phyloP scores from a whole-genome alignment of 2,888 invertebrate species.

The Eledone cirrhosa region DNA sequence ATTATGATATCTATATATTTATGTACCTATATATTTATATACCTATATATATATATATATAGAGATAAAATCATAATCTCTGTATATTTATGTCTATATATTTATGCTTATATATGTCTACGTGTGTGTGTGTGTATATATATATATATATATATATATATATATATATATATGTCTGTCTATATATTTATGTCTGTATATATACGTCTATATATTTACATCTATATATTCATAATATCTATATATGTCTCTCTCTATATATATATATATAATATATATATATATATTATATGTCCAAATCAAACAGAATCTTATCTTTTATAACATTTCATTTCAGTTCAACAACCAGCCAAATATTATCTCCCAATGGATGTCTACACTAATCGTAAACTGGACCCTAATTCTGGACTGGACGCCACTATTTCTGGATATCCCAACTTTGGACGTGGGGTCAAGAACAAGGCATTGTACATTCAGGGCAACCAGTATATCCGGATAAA shows the following conservation, averaged over 20 bases:
- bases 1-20: no score
- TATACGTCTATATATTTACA: not conserved
- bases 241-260: not conserved
- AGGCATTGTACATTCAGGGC: slow-evolving; percentile 55
- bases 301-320: no score
- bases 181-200: not conserved
- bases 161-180: not conserved
- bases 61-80: not conserved
- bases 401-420: slow-evolving; percentile 61
- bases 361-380: slow-evolving; percentile 60
- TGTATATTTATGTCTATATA: not conserved
- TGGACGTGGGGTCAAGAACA: slow-evolving; percentile 51
- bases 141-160: not conserved
- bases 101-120: not conserved
- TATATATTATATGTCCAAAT: no score
- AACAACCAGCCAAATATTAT: slow-evolving; percentile 51
- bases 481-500: slow-evolving; percentile 55
- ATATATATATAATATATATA: not conserved
- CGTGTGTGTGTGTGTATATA: not conserved
- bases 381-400: slow-evolving; percentile 50
- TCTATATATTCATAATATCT: not conserved
- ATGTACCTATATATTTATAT: not conserved
- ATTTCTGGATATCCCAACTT: slow-evolving; percentile 45
- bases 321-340: slow-evolving; percentile 39
- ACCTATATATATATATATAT: not conserved